Conservation (phyloP, 2,797 vertebrate genomes). For the Pelodytes ibericus region DNA sequence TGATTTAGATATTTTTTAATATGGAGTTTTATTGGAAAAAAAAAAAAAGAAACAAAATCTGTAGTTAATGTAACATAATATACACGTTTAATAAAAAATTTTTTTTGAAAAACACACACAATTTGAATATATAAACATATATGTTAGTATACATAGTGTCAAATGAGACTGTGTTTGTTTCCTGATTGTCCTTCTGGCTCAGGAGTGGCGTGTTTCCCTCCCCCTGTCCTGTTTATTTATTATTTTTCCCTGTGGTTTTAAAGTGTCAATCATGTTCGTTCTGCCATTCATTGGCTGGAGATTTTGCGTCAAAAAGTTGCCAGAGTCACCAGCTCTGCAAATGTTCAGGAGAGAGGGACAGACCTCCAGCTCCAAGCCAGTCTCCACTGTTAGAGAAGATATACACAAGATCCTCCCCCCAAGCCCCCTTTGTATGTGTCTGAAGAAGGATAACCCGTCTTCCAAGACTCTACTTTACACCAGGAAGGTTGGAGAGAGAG, state of each 20-base stretch:
- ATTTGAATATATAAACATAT: no score
- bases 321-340: slow-evolving; percentile 89
- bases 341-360: slow-evolving; percentile 87
- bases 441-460: slow-evolving; percentile 41
- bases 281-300: slow-evolving; percentile 98
- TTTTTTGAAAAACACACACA: no score
- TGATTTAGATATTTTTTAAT: no score
- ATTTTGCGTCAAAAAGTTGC: slow-evolving; percentile 97
- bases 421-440: slow-evolving; percentile 25
- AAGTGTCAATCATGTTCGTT: slow-evolving; percentile 88
- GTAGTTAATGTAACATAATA: no score
- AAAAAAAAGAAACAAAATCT: no score
- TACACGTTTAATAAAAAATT: no score
- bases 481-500: slow-evolving; percentile 61
- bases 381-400: slow-evolving; percentile 64
- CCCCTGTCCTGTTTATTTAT: slow-evolving; percentile 77
- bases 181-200: slow-evolving; percentile 69
- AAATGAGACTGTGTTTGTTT: slow-evolving; percentile 70
- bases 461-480: slow-evolving; percentile 22
- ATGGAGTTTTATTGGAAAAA: no score
- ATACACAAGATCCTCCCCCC: slow-evolving; percentile 57
- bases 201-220: slow-evolving; percentile 76
- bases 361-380: slow-evolving; percentile 80
- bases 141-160: slow-evolving; percentile 68
- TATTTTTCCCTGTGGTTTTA: slow-evolving; percentile 78